Base-by-base conservation (phyloP, 2,113 vertebrate genomes). In the Illadopsis cleaveri region DNA sequence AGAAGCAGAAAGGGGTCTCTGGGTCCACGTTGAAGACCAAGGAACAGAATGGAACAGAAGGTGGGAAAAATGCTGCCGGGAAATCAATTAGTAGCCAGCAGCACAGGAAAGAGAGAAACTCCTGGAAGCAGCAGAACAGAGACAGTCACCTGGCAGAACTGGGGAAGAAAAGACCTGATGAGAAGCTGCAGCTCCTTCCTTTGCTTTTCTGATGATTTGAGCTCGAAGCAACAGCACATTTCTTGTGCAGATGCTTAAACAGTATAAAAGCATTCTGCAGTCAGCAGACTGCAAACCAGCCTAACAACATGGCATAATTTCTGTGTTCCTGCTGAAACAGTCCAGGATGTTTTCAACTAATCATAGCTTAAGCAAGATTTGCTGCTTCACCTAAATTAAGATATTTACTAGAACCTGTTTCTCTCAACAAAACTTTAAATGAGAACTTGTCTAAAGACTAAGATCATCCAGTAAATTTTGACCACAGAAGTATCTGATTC, bases 101-200 rank as follows among this genome's bases (percentile, higher is more conserved):
- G 28, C 33, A 88, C 27, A 75, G 60, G 61, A 76, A 82, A 70
- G 38, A 53, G 50, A 82, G 20, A 94, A 83, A 56, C 62, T 64
- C 64, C 60, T 75, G 86, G 48, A 90, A 93, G 86, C 72, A 89
- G 76, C 79, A 83, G 60, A 93, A 82, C 53, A 89, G 68, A 93
- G n/a, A 25, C 45, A 80, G 82, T 66, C 88, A 88, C 73, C 84
- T 88, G 90, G 65, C 48, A 96, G 76, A 57, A 65, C 44, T 47
- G 45, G 33, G 47, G 51, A 96, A 95, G 69, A 95, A 94, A 70
- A 48, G 40, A 95, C 90, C 58, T 81, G 90, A 96, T 92, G 83
- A 94, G 77, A 79, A 93, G 27, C 82, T 86, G 79, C 82, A 92
- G 35, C 44, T 90, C 81, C 53, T 84, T 94, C 72, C 51, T 92